A percentile compares a stretch with the other conserved stretches of the same genome.
phyloP scores from a whole-genome alignment of 2,797 vertebrate genomes.

The Poecile montanus region DNA sequence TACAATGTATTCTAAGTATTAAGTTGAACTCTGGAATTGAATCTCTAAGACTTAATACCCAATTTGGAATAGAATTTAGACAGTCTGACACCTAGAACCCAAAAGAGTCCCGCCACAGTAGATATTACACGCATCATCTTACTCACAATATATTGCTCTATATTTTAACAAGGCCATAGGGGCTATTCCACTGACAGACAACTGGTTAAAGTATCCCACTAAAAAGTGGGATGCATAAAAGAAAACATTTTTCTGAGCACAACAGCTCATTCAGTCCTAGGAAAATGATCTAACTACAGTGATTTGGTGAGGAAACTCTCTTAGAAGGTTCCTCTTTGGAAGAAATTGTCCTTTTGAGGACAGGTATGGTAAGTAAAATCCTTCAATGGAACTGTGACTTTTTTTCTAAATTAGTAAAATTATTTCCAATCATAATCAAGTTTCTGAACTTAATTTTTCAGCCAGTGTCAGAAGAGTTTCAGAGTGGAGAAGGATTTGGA shows the following conservation, averaged over 20 bases:
- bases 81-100: background rate
- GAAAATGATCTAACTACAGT: background rate
- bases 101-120: background rate
- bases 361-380: background rate
- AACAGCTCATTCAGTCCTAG: background rate
- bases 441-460: conserved; percentile 61
- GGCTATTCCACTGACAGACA: background rate
- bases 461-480: conserved; percentile 97
- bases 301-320: background rate
- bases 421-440: background rate
- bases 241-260: background rate
- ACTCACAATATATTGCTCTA: background rate
- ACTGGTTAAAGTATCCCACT: background rate
- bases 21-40: background rate
- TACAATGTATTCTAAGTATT: background rate
- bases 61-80: background rate
- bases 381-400: background rate
- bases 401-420: background rate
- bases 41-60: background rate
- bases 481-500: conserved; percentile 95
- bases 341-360: background rate
- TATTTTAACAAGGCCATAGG: background rate
- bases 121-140: background rate
- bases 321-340: background rate
- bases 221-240: background rate